Evolutionary conservation across 2,888 invertebrate species (phyloP).

Genomic region (Calameuta filiformis): DNA sequence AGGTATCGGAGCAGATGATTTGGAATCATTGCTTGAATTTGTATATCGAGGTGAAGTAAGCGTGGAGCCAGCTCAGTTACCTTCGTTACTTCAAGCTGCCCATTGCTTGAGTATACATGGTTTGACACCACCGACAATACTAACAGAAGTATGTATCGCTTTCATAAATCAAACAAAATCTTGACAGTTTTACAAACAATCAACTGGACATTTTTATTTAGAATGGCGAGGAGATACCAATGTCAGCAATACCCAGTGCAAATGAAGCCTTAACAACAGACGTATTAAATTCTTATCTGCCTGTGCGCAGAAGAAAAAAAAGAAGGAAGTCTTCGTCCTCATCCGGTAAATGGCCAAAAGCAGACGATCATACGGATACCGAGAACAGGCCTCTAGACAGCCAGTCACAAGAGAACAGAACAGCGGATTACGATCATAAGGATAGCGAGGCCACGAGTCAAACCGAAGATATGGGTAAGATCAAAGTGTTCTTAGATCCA

Average conservation of each 20-base stretch:
- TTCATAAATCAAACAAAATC: neutral
- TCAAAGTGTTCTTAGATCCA: neutral
- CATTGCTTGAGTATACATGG: constrained; percentile 74
- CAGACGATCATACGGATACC: constrained; percentile 35
- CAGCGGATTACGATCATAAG: constrained; percentile 44
- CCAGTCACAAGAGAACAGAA: constrained; percentile 38
- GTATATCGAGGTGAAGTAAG: constrained; percentile 74
- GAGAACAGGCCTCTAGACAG: constrained; percentile 39
- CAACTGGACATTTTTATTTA: constrained; percentile 26
- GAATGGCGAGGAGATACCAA: constrained; percentile 59
- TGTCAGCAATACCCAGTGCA: constrained; percentile 58
- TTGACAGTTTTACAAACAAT: constrained; percentile 3
- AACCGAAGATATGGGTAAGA: constrained; percentile 52
- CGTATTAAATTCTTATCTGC: constrained; percentile 68
- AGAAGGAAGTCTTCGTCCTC: constrained; percentile 65
- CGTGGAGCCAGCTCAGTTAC: constrained; percentile 72
- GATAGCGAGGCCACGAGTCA: constrained; percentile 46
- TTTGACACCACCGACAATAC: constrained; percentile 67
- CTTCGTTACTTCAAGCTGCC: constrained; percentile 73
- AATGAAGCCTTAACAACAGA: constrained; percentile 64
- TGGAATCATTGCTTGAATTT: constrained; percentile 73
- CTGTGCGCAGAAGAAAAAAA: constrained; percentile 69
- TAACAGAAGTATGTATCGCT: constrained; percentile 55
- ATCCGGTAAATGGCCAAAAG: constrained; percentile 53
- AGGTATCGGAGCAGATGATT: constrained; percentile 72